These are phyloP conservation scores for Kuschelorhynchus macadamiae DNA, from an alignment of 2,888 invertebrate species.

Conservation along the genomic window DNA sequence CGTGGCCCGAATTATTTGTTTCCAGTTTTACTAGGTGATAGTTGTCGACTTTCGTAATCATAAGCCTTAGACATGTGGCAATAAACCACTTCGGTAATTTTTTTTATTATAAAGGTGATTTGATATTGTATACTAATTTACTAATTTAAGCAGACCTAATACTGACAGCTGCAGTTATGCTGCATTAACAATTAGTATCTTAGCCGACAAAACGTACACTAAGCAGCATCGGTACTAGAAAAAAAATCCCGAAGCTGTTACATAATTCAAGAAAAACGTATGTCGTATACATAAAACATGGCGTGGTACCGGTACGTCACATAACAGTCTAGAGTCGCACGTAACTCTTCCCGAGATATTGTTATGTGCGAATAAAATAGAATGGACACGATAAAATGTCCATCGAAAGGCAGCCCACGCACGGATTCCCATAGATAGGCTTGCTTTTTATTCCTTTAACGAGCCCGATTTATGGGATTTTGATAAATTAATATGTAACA, in stretches of 20 bases:
- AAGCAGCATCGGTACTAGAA: neutral
- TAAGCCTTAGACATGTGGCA: no score
- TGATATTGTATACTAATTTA: no score
- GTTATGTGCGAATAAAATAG: conserved; percentile 56
- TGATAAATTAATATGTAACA: conserved; percentile 19
- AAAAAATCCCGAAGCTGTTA: conserved; percentile 36
- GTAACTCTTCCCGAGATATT: conserved; percentile 61
- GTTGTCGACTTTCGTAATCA: no score
- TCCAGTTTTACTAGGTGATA: no score
- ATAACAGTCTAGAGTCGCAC: conserved; percentile 56
- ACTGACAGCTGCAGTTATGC: neutral
- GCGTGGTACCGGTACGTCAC: conserved; percentile 50
- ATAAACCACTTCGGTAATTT: no score
- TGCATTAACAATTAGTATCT: conserved; percentile 9
- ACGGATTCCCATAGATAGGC: conserved; percentile 44
- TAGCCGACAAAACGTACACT: neutral
- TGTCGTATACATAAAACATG: conserved; percentile 48
- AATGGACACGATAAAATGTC: conserved; percentile 50
- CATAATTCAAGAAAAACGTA: conserved; percentile 49
- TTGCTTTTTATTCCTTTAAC: conserved; percentile 24
- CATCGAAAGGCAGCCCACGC: conserved; percentile 48
- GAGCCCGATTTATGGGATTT: conserved; percentile 23
- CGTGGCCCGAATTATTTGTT: no score
- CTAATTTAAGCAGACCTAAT: no score
- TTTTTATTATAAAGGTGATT: no score